A percentile compares a stretch with the other conserved stretches of the same genome.
phyloP scores from a whole-genome alignment of 2,888 invertebrate genomes.

The Octonoba sinensis region DNA sequence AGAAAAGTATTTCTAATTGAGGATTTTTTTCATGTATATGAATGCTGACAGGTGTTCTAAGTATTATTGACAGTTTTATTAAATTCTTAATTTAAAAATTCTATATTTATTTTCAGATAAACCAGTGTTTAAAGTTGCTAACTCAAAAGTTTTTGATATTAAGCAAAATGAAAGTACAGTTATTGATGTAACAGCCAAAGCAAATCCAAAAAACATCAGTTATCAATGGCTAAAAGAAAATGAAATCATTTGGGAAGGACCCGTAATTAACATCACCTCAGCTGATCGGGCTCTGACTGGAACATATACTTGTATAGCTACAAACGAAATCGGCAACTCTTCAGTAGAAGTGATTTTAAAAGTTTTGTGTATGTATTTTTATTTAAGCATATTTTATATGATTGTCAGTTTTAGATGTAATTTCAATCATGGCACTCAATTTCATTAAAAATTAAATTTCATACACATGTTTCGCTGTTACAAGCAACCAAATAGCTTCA shows the following conservation, averaged over 20 bases:
- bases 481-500: too few relatives aligned
- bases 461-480: too few relatives aligned
- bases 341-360: conserved; percentile 84
- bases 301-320: conserved; percentile 86
- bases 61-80: too few relatives aligned
- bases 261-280: conserved; percentile 84
- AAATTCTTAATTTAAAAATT: too few relatives aligned
- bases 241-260: conserved; percentile 55
- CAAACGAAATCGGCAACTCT: conserved; percentile 87
- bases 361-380: conserved; percentile 78
- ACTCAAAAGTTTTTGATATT: conserved; percentile 69
- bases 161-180: conserved; percentile 84
- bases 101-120: conserved; percentile 69
- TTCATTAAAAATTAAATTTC: too few relatives aligned
- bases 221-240: conserved; percentile 82
- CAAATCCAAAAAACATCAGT: conserved; percentile 84
- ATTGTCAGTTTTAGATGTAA: background rate
- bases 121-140: conserved; percentile 71
- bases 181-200: conserved; percentile 84
- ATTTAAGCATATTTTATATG: background rate
- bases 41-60: too few relatives aligned
- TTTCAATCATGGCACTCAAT: background rate
- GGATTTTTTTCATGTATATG: too few relatives aligned
- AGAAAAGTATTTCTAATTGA: too few relatives aligned
- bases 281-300: conserved; percentile 87